These are phyloP conservation scores for Oenanthe oenanthe DNA, from an alignment of 2,113 vertebrate species.

Conservation along the genomic window DNA sequence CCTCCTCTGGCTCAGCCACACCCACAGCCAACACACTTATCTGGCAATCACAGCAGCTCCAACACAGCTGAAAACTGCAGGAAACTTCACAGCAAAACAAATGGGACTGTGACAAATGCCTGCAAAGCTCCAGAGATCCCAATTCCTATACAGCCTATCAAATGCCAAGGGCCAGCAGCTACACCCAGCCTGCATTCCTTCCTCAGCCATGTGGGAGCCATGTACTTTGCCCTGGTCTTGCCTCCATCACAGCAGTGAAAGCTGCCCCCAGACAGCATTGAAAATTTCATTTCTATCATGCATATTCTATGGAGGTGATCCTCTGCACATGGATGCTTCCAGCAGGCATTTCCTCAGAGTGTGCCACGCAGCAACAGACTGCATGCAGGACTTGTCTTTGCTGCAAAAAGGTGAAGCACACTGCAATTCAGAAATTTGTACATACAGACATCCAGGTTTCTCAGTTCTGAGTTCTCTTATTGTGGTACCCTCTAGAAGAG, in stretches of 20 bases:
- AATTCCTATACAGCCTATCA: background rate
- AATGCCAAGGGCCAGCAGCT: slow-evolving; percentile 6
- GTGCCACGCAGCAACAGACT: background rate
- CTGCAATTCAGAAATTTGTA: background rate
- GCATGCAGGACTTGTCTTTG: background rate
- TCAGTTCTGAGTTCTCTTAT: background rate
- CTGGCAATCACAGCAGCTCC: slow-evolving; percentile 7
- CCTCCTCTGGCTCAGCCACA: slow-evolving; percentile 21
- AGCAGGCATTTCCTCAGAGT: background rate
- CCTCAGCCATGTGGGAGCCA: background rate
- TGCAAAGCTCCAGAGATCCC: slow-evolving; percentile 27
- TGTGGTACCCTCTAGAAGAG: background rate
- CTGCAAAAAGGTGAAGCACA: background rate
- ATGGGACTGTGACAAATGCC: background rate
- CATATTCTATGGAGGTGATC: background rate
- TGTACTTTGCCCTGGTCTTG: rapidly evolving
- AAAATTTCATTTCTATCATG: background rate
- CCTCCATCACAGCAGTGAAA: background rate
- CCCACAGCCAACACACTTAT: slow-evolving; percentile 26
- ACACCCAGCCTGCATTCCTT: background rate
- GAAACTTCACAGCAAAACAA: slow-evolving; percentile 55
- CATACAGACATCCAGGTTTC: background rate
- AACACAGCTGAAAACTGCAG: slow-evolving; percentile 13
- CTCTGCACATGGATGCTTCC: background rate
- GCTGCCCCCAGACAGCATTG: background rate